These are phyloP conservation scores for Cremastinae sp. DNA, from an alignment of 2,888 invertebrate species.

Conservation along the genomic window DNA sequence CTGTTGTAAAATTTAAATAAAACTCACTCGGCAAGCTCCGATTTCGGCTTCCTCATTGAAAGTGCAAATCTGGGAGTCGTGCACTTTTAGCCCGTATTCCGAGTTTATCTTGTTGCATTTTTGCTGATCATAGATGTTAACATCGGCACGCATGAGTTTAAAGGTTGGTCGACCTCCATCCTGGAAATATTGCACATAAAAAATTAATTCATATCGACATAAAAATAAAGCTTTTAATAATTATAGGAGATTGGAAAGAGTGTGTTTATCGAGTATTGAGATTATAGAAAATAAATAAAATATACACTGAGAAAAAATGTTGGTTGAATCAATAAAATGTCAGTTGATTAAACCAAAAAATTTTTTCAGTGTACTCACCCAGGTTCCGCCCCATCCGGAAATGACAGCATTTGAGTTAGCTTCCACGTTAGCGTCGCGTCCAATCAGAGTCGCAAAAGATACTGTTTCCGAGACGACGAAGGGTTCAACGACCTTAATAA, in stretches of 20 bases:
- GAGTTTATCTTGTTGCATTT: slow-evolving; percentile 77
- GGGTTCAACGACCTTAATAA: slow-evolving; percentile 64
- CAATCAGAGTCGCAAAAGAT: slow-evolving; percentile 80
- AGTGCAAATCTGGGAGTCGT: slow-evolving; percentile 62
- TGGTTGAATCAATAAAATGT: background rate
- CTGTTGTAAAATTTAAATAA: background rate
- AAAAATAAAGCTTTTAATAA: too few relatives aligned
- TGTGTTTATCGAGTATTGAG: too few relatives aligned
- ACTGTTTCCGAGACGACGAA: slow-evolving; percentile 80
- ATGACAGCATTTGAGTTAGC: slow-evolving; percentile 66
- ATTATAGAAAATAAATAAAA: too few relatives aligned
- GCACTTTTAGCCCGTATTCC: slow-evolving; percentile 32
- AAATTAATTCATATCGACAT: background rate
- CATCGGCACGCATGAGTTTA: slow-evolving; percentile 81
- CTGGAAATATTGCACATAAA: background rate
- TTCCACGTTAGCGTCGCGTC: slow-evolving; percentile 64
- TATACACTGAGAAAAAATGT: too few relatives aligned
- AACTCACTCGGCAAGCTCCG: slow-evolving; percentile 65
- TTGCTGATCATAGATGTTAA: slow-evolving; percentile 82
- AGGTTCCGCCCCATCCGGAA: slow-evolving; percentile 74
- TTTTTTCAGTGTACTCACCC: slow-evolving; percentile 57
- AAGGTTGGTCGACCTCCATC: slow-evolving; percentile 59
- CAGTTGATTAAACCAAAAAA: background rate
- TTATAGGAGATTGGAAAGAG: too few relatives aligned
- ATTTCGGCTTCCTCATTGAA: slow-evolving; percentile 51